Evolutionary conservation across 2,888 invertebrate genomes (phyloP), one percentile per base, ranked within the genome.

Genomic region (Polyommatus iphigenia): DNA sequence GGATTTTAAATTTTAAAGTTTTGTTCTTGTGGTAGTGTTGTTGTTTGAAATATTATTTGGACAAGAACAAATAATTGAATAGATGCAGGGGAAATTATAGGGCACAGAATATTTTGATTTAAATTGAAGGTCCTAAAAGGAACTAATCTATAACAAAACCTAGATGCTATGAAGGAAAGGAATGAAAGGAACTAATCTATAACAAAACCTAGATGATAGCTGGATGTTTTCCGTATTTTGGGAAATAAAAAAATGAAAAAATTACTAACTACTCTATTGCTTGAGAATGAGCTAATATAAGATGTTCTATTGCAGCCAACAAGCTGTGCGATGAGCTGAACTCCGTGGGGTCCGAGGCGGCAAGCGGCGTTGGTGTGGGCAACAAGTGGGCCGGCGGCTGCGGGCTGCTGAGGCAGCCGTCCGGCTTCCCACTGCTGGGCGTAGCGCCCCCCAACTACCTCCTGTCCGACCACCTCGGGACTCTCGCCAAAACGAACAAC

Each of bases 361-460:
- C 89, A 83, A 90, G 90, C 80, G 87, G 91, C 81, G 89, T 86
- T 78, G 89, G 89, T 77, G 62, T 67, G 67, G 91, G 92, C 75
- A 93, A 93, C 82, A 94, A 95, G 87, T 94, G 96, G 96, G 90
- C 95, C 81, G 94, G 96, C 82, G 92, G 96, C 90, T 92, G 96
- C 92, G 91, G 96, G 83, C 87, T 96, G 90, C 90, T 96, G 87
- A 93, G 96, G 87, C 92, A 95, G 89, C 95, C 92, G 81, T 95
- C 94, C 71, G 95, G 95, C 85, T 96, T 94, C 90, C 95, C 94
- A 81, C 90, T 95, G 76, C 90, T 95, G 76, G 94, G 95, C 71
- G 95, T 95, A 67, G 94, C 95, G 62, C 95, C 95, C 10, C 95
- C 95, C 80, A 95, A 95, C 84, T 95, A 95, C 85, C 91, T 95